A percentile compares a stretch with the other conserved stretches of the same genome.
Evolutionary conservation across 2,113 vertebrate species (phyloP).

Genomic region (Poecilia latipinna): DNA sequence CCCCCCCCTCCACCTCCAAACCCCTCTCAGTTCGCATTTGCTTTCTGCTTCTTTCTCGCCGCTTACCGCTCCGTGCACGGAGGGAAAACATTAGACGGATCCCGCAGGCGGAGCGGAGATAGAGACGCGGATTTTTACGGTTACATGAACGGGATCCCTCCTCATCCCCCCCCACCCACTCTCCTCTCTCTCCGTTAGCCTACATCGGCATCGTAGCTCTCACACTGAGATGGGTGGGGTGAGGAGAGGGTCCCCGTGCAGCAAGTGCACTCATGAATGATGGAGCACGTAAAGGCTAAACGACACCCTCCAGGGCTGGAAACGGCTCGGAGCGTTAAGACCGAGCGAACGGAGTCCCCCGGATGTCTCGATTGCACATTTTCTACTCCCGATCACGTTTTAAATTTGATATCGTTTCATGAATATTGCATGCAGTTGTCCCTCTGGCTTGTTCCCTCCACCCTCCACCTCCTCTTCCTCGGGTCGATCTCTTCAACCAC

Average conservation of each 20-base stretch:
- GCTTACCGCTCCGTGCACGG: not conserved
- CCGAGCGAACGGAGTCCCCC: too few relatives aligned
- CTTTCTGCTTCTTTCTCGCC: not conserved
- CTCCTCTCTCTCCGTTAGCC: constrained; percentile 53
- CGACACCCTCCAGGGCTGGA: constrained; percentile 5
- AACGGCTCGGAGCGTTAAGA: not conserved
- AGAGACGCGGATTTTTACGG: constrained; percentile 9
- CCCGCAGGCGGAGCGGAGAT: not conserved
- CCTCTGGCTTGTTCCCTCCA: not conserved
- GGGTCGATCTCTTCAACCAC: constrained; percentile 15
- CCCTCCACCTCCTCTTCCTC: too few relatives aligned
- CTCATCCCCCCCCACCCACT: too few relatives aligned
- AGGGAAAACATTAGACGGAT: not conserved
- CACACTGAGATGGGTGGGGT: constrained; percentile 77
- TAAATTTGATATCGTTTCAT: not conserved
- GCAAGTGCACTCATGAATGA: constrained; percentile 60
- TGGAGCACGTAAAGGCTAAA: constrained; percentile 20
- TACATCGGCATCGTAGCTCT: constrained; percentile 66
- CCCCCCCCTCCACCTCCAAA: not conserved
- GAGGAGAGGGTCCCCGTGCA: constrained; percentile 57
- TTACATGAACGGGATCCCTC: constrained; percentile 64
- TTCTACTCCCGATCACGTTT: too few relatives aligned
- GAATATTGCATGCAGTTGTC: not conserved
- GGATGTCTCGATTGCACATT: not conserved
- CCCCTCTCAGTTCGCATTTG: not conserved